These are phyloP conservation scores for Mesocentrotus franciscanus DNA, from an alignment of 53 echinoderm and acorn worm genomes.

Conservation along the genomic window DNA sequence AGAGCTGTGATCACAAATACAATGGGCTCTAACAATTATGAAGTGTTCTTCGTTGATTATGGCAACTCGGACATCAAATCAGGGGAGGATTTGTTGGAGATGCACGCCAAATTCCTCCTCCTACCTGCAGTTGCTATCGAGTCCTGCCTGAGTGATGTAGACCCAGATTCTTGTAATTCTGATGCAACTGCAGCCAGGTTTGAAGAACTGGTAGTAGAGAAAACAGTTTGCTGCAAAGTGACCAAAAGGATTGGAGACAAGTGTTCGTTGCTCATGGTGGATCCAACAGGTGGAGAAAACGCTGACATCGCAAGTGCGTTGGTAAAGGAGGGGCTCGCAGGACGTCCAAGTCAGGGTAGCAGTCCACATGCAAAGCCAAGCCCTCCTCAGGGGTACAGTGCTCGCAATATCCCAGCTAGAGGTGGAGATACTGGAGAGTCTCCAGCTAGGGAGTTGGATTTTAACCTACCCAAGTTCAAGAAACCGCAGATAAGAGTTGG, in stretches of 20 bases:
- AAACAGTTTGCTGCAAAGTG: conserved; percentile 84
- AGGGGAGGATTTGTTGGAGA: conserved; percentile 63
- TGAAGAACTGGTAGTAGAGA: conserved; percentile 83
- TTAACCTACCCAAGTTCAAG: conserved; percentile 61
- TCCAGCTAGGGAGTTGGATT: conserved; percentile 50
- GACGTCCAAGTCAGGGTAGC: conserved; percentile 63
- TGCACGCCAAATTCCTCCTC: conserved; percentile 74
- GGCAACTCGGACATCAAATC: conserved; percentile 87
- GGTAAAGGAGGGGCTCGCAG: conserved; percentile 85
- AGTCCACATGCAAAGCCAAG: conserved; percentile 52
- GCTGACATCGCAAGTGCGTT: conserved; percentile 80
- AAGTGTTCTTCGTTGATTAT: conserved; percentile 94
- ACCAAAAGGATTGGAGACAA: conserved; percentile 73
- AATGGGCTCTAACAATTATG: conserved; percentile 73
- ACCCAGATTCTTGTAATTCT: conserved; percentile 65
- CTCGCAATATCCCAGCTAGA: conserved; percentile 4
- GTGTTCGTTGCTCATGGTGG: conserved; percentile 81
- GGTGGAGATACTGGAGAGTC: neutral
- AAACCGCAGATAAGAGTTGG: conserved; percentile 52
- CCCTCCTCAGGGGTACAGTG: conserved; percentile 51
- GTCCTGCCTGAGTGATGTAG: conserved; percentile 83
- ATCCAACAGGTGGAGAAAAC: conserved; percentile 85
- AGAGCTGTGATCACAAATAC: conserved; percentile 73
- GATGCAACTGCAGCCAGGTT: conserved; percentile 75
- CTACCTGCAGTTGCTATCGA: conserved; percentile 86